Evolutionary conservation across 2,888 invertebrate genomes (phyloP).

Genomic region (Boloria selene): DNA sequence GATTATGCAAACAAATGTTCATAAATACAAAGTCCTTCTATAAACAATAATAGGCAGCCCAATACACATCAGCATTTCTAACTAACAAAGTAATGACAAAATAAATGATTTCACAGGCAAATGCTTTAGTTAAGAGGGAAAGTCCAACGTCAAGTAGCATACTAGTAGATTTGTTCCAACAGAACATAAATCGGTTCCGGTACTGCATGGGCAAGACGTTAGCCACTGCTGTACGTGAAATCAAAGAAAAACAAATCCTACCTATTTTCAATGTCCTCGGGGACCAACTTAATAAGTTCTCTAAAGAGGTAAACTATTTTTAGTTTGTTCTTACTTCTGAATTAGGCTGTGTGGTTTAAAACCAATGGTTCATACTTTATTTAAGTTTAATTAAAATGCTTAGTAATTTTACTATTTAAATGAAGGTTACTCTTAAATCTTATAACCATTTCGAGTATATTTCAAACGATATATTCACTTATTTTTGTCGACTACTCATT

Average conservation of each 20-base stretch:
- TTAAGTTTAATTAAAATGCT: too few relatives aligned
- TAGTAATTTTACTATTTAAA: too few relatives aligned
- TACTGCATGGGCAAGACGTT: constrained; percentile 63
- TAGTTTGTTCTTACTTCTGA: not conserved
- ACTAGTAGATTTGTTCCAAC: constrained; percentile 51
- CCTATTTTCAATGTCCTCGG: constrained; percentile 61
- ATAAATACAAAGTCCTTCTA: too few relatives aligned
- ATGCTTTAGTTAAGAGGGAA: constrained; percentile 54
- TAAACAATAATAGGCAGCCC: too few relatives aligned
- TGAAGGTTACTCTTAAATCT: too few relatives aligned
- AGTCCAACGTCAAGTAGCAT: constrained; percentile 43
- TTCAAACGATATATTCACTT: too few relatives aligned
- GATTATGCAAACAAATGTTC: too few relatives aligned
- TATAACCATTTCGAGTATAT: too few relatives aligned
- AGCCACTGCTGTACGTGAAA: constrained; percentile 55
- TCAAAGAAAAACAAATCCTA: constrained; percentile 63
- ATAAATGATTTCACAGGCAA: constrained; percentile 43
- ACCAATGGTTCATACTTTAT: too few relatives aligned
- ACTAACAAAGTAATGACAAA: too few relatives aligned
- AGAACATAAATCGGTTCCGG: constrained; percentile 59
- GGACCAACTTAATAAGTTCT: constrained; percentile 61
- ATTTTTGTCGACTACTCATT: too few relatives aligned
- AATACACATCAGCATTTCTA: too few relatives aligned
- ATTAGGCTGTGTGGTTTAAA: not conserved
- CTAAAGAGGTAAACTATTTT: constrained; percentile 59